Base-by-base conservation (phyloP, 2,113 vertebrate species). In the Thermophis baileyi region DNA sequence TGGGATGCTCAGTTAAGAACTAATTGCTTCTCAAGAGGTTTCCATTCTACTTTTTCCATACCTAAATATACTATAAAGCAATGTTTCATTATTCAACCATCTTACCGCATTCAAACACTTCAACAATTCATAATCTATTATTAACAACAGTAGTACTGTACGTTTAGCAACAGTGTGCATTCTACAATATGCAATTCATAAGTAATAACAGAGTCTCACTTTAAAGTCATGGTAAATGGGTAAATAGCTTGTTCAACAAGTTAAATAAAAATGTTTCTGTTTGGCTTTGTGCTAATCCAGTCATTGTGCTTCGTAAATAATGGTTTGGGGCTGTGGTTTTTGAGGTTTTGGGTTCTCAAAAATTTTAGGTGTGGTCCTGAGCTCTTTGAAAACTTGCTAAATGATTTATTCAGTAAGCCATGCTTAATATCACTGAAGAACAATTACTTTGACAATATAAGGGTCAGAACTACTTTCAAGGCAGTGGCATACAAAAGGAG, bases 11-110 rank as follows among this genome's bases (percentile, higher is more conserved):
- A 16, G 74, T 90, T 96, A 92, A 95, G 93, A 8, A 69, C 86
- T 97, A 97, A 98, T 97, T 97, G 96, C 63, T 93, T 96, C 97
- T 94, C 97, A 35, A n/a, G 97, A 95, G 97, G 93, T 92, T 94
- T 54, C 88, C 60, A 86, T 91, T 93, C 92, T 91, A 54, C 90
- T 95, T 60, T 81, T 89, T 74, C 30, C 16, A 54, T 22, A 30
- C 30, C 53, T 24, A 4, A 88, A 85, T 50, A 92, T 51, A 86
- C 27, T 24, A 27, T 53, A 91, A 95, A 91, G 49, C 44, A 30
- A 57, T 14, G 49, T 87, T 93, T 92, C 90, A 92, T 20, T 94
- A 95, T 30, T 54, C 91, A 30, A 3, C 0, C 85, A 93, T 91
- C 89, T 88, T 93, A 18, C 7, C 3, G 81, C 0, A 49, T 89